phyloP scores from a whole-genome alignment of 1,140 invertebrate species.

The Maconellicoccus hirsutus region DNA sequence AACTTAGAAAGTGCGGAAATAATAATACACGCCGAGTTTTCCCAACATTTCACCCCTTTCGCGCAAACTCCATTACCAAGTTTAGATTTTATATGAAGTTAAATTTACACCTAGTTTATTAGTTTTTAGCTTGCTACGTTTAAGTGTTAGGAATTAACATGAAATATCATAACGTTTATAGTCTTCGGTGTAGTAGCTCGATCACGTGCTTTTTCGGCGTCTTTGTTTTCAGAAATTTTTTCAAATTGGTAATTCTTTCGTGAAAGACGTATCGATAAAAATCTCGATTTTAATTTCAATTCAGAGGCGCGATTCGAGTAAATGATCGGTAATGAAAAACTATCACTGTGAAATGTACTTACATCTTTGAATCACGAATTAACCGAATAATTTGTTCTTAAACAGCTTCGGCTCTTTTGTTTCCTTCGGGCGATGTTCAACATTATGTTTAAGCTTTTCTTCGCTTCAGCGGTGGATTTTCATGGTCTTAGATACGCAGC shows the following conservation, averaged over 20 bases:
- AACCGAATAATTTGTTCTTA: neutral
- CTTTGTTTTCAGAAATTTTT: neutral
- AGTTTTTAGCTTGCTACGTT: slow-evolving; percentile 4
- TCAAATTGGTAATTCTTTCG: neutral
- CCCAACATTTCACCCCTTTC: neutral
- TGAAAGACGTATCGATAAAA: neutral
- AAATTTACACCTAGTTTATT: slow-evolving; percentile 9
- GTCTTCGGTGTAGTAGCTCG: neutral
- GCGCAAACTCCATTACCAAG: neutral
- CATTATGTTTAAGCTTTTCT: no score
- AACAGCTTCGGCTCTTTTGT: neutral
- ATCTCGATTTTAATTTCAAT: neutral
- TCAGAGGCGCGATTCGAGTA: neutral
- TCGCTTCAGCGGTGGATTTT: no score
- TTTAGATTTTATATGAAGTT: slow-evolving; percentile 10
- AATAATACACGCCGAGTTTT: slow-evolving; percentile 3
- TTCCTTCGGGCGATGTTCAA: neutral
- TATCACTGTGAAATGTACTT: neutral
- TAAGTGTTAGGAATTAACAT: slow-evolving; percentile 9
- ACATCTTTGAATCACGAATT: neutral
- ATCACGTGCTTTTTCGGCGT: neutral
- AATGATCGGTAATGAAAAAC: neutral
- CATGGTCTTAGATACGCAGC: no score
- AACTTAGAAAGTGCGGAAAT: slow-evolving; percentile 3
- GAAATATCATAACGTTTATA: neutral